A percentile compares a stretch with the other conserved stretches of the same genome.
Evolutionary conservation across 2,797 vertebrate species (phyloP).

Genomic region (Corythornis leucogaster): DNA sequence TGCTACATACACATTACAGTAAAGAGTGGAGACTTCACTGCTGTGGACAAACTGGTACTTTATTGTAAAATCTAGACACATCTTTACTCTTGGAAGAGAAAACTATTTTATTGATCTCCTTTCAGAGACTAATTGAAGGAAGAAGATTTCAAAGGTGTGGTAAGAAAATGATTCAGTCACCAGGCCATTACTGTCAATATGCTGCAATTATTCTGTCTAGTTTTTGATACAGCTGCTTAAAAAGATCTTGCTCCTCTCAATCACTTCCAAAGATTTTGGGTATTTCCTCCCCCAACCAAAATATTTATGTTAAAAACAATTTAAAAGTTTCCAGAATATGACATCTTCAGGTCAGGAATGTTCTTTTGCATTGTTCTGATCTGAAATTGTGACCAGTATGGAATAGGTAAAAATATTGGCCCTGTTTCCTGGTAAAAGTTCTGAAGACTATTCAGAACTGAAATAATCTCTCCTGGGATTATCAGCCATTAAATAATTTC

Average conservation of each 20-base stretch:
- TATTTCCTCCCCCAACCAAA: not conserved
- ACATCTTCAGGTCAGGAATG: not conserved
- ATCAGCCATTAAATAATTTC: slow-evolving; percentile 1
- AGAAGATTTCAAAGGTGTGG: not conserved
- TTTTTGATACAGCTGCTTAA: not conserved
- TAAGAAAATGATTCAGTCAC: not conserved
- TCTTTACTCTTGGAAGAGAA: not conserved
- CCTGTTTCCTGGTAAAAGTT: not conserved
- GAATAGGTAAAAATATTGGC: not conserved
- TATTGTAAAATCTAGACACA: not conserved
- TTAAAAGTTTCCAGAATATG: not conserved
- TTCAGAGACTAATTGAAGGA: slow-evolving; percentile 23
- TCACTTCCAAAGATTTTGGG: not conserved
- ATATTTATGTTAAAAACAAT: not conserved
- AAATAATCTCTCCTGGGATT: slow-evolving; percentile 5
- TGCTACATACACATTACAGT: not conserved
- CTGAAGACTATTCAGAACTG: not conserved
- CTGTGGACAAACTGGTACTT: not conserved
- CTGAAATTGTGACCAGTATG: not conserved
- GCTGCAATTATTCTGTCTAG: not conserved
- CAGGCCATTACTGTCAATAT: not conserved
- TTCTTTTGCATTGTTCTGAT: not conserved
- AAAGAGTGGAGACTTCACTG: not conserved
- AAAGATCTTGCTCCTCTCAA: not conserved
- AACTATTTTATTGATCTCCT: not conserved